phyloP scores from a whole-genome alignment of 2,113 vertebrate species.

The Aleadryas rufinucha region DNA sequence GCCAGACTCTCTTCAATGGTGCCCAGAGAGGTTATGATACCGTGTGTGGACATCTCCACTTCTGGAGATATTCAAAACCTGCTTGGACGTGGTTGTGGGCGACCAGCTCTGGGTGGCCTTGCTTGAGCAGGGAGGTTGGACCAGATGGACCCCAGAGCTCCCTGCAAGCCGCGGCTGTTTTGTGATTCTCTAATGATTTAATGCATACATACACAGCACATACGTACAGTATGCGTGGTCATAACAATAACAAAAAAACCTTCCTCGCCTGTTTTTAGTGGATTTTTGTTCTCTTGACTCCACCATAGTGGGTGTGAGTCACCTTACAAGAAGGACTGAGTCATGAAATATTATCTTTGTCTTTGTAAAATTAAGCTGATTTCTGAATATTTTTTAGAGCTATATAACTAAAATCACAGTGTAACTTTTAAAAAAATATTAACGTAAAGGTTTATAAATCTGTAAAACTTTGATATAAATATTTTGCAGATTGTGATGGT shows the following conservation, averaged over 20 bases:
- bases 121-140: background rate
- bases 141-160: background rate
- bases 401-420: background rate
- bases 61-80: background rate
- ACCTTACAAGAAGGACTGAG: background rate
- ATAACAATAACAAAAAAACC: background rate
- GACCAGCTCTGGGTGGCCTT: background rate
- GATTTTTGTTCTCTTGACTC: background rate
- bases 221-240: background rate
- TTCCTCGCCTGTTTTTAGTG: fast-evolving
- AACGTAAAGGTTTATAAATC: background rate
- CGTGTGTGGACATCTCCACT: too few species aligned
- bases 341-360: background rate
- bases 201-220: fast-evolving
- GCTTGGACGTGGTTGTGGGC: fast-evolving
- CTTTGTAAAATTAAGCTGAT: background rate
- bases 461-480: background rate
- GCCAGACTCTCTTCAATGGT: background rate
- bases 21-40: too few species aligned
- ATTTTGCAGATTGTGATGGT: constrained; percentile 65
- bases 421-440: background rate
- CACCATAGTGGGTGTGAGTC: background rate
- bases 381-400: background rate
- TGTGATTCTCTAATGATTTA: background rate
- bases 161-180: background rate